These are phyloP conservation scores for Dipodomys spectabilis DNA, from an alignment of 2,113 vertebrate species.

Conservation along the genomic window DNA sequence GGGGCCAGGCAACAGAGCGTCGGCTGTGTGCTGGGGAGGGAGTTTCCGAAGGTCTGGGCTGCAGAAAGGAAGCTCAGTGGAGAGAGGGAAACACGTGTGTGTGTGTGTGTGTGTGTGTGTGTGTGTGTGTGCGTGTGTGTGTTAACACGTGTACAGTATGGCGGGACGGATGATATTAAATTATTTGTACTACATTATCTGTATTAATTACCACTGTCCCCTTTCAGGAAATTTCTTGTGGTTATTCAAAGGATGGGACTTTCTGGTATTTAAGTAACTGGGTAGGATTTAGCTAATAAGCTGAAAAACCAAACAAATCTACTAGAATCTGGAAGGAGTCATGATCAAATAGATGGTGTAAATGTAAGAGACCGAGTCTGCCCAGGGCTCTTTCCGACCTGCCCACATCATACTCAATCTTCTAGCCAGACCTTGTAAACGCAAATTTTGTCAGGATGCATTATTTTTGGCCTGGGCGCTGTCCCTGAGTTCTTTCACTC, in stretches of 20 bases:
- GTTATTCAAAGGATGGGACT: conserved; percentile 51
- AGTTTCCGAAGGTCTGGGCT: conserved; percentile 45
- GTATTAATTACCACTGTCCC: conserved; percentile 61
- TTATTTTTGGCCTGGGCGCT: background rate
- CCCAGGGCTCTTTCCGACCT: conserved; percentile 63
- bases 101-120: background rate
- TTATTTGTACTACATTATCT: background rate
- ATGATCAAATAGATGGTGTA: conserved; percentile 76
- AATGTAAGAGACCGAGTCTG: conserved; percentile 82
- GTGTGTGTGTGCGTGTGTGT: background rate
- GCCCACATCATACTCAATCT: conserved; percentile 51
- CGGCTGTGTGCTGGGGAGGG: conserved; percentile 52
- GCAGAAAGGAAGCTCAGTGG: conserved; percentile 70
- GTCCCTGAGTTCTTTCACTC: too few relatives aligned
- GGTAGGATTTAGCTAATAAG: conserved; percentile 76
- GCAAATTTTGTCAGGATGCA: conserved; percentile 78
- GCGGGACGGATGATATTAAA: background rate
- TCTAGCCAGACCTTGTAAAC: conserved; percentile 81
- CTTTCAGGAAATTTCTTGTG: background rate
- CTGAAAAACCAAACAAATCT: conserved; percentile 68
- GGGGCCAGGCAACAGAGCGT: conserved; percentile 58
- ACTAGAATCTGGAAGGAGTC: conserved; percentile 66
- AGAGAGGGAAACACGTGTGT: conserved; percentile 4
- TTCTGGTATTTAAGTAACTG: conserved; percentile 76
- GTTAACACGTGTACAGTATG: too few relatives aligned